A percentile compares a stretch with the other conserved stretches of the same genome.
phyloP scores from a whole-genome alignment of 2,113 vertebrate genomes.

The Ahaetulla prasina region DNA sequence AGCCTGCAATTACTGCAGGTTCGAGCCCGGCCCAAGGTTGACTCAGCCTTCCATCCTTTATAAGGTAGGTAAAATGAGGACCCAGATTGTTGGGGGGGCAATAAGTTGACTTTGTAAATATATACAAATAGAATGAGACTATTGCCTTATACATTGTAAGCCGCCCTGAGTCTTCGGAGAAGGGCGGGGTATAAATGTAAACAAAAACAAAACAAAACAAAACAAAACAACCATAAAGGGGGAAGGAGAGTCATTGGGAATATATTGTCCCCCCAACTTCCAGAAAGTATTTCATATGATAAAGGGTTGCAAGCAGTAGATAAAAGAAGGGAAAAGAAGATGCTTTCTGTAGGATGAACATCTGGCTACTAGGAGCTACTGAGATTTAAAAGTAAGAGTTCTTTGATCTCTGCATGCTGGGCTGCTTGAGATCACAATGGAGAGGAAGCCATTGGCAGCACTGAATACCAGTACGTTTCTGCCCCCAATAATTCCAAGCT shows the following conservation, averaged over 20 bases:
- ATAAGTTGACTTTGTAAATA: too few relatives aligned
- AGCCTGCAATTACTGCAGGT: too few relatives aligned
- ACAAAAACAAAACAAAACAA: too few relatives aligned
- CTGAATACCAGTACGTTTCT: not conserved
- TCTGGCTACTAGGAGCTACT: not conserved
- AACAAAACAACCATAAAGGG: not conserved
- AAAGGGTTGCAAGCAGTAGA: not conserved
- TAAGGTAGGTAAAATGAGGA: too few relatives aligned
- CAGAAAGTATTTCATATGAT: not conserved
- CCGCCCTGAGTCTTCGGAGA: too few relatives aligned
- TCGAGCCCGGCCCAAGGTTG: too few relatives aligned
- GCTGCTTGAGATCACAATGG: not conserved
- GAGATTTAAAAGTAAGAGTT: not conserved
- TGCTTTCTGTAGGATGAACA: not conserved
- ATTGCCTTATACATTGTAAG: too few relatives aligned
- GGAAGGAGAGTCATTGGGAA: not conserved
- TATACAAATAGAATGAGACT: too few relatives aligned
- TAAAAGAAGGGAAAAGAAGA: not conserved
- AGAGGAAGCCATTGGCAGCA: not conserved
- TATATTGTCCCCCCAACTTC: too few relatives aligned
- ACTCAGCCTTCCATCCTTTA: too few relatives aligned
- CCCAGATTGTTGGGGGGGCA: too few relatives aligned
- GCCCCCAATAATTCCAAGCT: not conserved
- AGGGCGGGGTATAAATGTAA: too few relatives aligned
- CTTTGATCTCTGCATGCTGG: not conserved